These are phyloP conservation scores for Eupsittula cactorum DNA, from an alignment of 2,113 vertebrate species.

Conservation along the genomic window DNA sequence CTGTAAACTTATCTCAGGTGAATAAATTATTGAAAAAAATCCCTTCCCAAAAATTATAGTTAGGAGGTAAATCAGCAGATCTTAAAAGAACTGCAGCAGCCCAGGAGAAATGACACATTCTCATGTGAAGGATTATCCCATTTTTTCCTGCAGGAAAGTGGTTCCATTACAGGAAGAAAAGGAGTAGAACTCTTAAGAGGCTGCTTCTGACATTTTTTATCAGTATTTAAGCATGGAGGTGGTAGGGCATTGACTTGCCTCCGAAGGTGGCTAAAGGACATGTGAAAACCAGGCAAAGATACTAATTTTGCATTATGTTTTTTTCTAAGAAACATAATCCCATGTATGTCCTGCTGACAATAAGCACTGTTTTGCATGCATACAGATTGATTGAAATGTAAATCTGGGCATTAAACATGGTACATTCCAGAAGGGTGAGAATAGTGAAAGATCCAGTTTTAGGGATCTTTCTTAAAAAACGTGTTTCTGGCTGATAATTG, in stretches of 20 bases:
- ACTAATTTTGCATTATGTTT: neutral
- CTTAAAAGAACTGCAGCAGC: neutral
- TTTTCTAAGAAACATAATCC: neutral
- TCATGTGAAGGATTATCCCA: neutral
- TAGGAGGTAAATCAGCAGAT: neutral
- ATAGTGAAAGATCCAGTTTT: neutral
- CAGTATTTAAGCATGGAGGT: neutral
- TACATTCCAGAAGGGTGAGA: neutral
- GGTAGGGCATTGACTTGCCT: neutral
- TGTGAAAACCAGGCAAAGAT: neutral
- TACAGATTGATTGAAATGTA: neutral
- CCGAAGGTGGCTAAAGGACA: neutral
- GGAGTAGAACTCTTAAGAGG: neutral
- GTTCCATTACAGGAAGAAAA: neutral
- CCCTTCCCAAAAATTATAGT: neutral
- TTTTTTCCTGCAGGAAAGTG: neutral
- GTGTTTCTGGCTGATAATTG: neutral
- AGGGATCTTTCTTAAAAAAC: neutral
- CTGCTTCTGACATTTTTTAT: neutral
- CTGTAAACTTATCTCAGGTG: conserved; percentile 1
- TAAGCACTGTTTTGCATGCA: too few species aligned
- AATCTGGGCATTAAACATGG: neutral
- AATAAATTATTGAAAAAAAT: neutral
- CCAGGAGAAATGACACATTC: neutral
- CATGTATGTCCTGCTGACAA: neutral